A percentile compares a stretch with the other conserved stretches of the same genome.
Evolutionary conservation across 2,797 vertebrate species (phyloP).

Genomic region (Tiaroga cobitis): DNA sequence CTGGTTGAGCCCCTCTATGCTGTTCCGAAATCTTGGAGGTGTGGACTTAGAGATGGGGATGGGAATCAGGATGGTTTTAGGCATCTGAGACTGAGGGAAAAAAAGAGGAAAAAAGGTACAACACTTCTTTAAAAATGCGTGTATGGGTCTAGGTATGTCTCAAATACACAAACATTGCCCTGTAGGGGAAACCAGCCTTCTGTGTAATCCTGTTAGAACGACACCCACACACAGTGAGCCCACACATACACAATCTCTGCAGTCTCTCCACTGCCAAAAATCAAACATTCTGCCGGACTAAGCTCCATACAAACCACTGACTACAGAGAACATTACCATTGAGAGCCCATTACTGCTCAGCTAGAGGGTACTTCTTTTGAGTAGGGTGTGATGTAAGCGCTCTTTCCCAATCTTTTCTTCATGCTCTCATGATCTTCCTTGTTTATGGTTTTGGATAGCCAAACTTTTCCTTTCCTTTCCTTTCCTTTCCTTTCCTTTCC

Average conservation of each 20-base stretch:
- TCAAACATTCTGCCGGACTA: conserved; percentile 24
- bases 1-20: conserved; percentile 97
- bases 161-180: conserved; percentile 15
- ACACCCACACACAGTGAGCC: conserved; percentile 7
- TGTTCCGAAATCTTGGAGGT: conserved; percentile 94
- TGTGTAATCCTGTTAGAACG: conserved; percentile 39
- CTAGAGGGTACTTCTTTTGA: conserved; percentile 1
- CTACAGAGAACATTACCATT: conserved; percentile 25
- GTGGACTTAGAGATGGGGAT: conserved; percentile 90
- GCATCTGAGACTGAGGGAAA: conserved; percentile 85
- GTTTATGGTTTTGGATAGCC: not conserved
- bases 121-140: not conserved
- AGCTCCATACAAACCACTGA: conserved; percentile 26
- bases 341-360: conserved; percentile 29
- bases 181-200: conserved; percentile 24
- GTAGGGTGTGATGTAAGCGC: conserved; percentile 11
- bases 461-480: not conserved
- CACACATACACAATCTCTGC: conserved; percentile 30
- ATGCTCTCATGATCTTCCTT: not conserved
- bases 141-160: not conserved
- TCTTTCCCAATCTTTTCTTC: conserved; percentile 27
- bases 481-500: not conserved
- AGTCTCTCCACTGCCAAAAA: conserved; percentile 25
- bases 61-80: conserved; percentile 93
- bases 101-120: conserved; percentile 1